Base-by-base conservation (phyloP, 2,113 vertebrate genomes). In the Rynchops niger region DNA sequence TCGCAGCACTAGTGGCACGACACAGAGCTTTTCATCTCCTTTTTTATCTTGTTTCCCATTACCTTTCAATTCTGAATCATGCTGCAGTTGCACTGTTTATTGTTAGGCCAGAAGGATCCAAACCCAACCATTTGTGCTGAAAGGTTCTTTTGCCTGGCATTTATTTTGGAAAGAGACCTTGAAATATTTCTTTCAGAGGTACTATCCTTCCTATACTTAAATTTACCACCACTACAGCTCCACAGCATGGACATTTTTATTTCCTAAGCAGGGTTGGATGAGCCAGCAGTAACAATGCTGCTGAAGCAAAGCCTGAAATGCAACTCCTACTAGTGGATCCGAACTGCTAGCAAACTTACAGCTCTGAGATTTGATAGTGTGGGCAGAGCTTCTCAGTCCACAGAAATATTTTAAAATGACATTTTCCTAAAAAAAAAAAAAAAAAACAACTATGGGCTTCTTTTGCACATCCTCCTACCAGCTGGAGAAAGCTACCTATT, bases 381-480 rank as follows among this genome's bases (percentile, higher is more conserved):
- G 71, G 85, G 90, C 65, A 94, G 65, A 78, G 50, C 50, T 80
- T n/a, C 74, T 80, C 70, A 79, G 72, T 86, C 79, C 71, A 94
- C 65, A 76, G 42, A 47, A 85, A 27, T 94, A 88, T 87, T 93
- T 95, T 79, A 32, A 97, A 93, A 93, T 91, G 67, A 78, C 63
- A 88, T 93, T 96, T 96, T 56, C 77, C 69, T 95, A 92, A 91
- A 97, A 88, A 83, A 88, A 83, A 78, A 0, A 27, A 89, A 97
- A 8, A 10, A 8, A 8, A 40, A 79, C 36, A 95, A 53, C 45
- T 58, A 80, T 52, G 93, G 38, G 34, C 72, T 93, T 6, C 36
- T 88, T 96, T 90, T 85, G 72, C 66, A 94, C 65, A 89, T 78
- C 91, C 79, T 93, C 79, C 93, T 92, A 86, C 84, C 52, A 80